Evolutionary conservation across 2,888 invertebrate species (phyloP), one percentile per base, ranked within the genome.

Genomic region (Nipponacmea schrenckii): DNA sequence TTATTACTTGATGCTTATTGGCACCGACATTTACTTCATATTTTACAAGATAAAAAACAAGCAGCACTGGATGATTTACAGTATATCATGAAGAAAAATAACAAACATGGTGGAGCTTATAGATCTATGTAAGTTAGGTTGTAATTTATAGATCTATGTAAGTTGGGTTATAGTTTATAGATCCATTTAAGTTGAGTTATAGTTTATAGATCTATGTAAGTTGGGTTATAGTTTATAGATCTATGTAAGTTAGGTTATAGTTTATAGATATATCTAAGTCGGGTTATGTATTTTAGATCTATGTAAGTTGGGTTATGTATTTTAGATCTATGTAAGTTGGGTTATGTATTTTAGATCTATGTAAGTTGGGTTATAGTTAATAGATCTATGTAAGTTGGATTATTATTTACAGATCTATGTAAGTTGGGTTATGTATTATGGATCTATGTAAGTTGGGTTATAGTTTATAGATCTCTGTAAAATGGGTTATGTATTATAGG

Each of bases 1-100:
- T 64, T 79, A 62, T 70, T 88, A 65, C 72, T 88, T 65, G 88
- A 89, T 77, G 89, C 88, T 0, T 89, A 89, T 80, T 89, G 89
- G 89, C 89, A 89, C 76, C 79, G 89, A 4, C 89, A 89, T 78
- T 78, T 89, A 26, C 74, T 89, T 62, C 85, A 80, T 70, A 72
- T 89, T n/a, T 79, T 89, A 46, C 86, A 85, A 70, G 87, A 86
- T 73, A 84, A 85, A 69, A 84, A 82, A 69, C 75, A 83, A 24
- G 82, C 80, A 24, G 89, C 89, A 1, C 77, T 88, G n/a, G 87
- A 88, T 24, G 88, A 89, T 72, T 83, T 89, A 24, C 85, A 85
- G 66, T 84, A 82, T 68, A 83, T 89, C 68, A 77, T 88, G 46
- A 86, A 86, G 74, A 80, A 84, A 69, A 87, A 86, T 77, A 86